Conservation (phyloP, 2,888 invertebrate species). For the Colletes collaris region DNA sequence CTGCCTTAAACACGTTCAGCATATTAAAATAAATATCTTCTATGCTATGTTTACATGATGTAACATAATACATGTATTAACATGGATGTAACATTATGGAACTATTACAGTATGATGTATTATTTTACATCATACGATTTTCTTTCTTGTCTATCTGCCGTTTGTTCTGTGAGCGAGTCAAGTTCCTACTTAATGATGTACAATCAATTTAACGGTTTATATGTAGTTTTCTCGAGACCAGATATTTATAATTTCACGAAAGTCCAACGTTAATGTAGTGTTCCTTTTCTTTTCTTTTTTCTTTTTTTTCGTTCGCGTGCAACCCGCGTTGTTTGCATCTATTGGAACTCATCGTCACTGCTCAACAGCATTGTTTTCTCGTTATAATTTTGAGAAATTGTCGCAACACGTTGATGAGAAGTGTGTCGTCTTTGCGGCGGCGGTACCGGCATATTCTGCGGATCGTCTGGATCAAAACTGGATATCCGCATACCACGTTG, state of each 20-base stretch:
- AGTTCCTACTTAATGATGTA: constrained; percentile 62
- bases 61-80: constrained; percentile 75
- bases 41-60: constrained; percentile 77
- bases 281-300: neutral
- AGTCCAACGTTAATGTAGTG: constrained; percentile 43
- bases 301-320: neutral
- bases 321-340: constrained; percentile 70
- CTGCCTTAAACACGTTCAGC: constrained; percentile 72
- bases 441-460: constrained; percentile 83
- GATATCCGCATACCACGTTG: constrained; percentile 88
- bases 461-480: constrained; percentile 89
- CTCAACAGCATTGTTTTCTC: constrained; percentile 98
- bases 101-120: constrained; percentile 63
- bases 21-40: constrained; percentile 82
- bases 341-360: constrained; percentile 98
- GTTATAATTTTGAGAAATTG: constrained; percentile 94
- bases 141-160: constrained; percentile 39
- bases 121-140: constrained; percentile 35
- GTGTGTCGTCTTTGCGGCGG: constrained; percentile 82
- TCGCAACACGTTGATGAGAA: constrained; percentile 90
- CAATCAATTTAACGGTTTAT: constrained; percentile 48
- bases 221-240: constrained; percentile 36
- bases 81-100: constrained; percentile 75
- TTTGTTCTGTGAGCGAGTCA: constrained; percentile 59
- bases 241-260: constrained; percentile 39